phyloP scores from a whole-genome alignment of 2,888 invertebrate species.

The Venusia cambrica region DNA sequence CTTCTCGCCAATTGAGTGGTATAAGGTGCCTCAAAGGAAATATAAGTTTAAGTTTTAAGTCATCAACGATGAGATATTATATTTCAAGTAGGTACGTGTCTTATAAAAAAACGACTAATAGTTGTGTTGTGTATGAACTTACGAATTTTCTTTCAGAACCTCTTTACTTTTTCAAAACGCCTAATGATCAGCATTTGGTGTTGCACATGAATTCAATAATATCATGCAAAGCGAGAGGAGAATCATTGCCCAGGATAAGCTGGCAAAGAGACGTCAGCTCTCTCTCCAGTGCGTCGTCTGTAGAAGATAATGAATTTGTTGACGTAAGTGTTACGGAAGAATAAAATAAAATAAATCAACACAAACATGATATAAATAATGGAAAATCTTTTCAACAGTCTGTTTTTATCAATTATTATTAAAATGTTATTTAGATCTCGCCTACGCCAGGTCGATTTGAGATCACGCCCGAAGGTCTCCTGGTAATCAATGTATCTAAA shows the following conservation, averaged over 20 bases:
- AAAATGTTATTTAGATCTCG: constrained; percentile 37
- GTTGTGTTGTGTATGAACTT: background rate
- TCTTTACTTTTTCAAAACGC: constrained; percentile 45
- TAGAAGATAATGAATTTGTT: constrained; percentile 33
- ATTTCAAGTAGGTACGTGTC: too few relatives aligned
- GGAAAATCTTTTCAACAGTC: too few relatives aligned
- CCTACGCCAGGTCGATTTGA: constrained; percentile 46
- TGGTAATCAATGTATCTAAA: constrained; percentile 34
- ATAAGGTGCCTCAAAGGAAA: too few relatives aligned
- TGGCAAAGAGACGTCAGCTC: constrained; percentile 63
- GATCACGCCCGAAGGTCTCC: constrained; percentile 42
- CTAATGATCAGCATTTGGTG: constrained; percentile 43
- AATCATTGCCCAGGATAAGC: constrained; percentile 40
- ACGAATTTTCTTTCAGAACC: constrained; percentile 41
- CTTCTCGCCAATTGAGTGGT: too few relatives aligned
- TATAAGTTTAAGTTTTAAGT: too few relatives aligned
- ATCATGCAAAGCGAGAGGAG: constrained; percentile 51
- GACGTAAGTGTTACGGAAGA: constrained; percentile 33
- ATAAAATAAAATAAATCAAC: background rate
- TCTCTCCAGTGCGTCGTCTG: too few relatives aligned
- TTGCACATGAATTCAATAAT: constrained; percentile 47
- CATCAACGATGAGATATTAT: too few relatives aligned
- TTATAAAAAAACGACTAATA: too few relatives aligned
- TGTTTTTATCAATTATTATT: background rate
- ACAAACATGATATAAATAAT: too few relatives aligned